Conservation (phyloP, 2,113 vertebrate genomes). For the Leptobrachium ailaonicum region DNA sequence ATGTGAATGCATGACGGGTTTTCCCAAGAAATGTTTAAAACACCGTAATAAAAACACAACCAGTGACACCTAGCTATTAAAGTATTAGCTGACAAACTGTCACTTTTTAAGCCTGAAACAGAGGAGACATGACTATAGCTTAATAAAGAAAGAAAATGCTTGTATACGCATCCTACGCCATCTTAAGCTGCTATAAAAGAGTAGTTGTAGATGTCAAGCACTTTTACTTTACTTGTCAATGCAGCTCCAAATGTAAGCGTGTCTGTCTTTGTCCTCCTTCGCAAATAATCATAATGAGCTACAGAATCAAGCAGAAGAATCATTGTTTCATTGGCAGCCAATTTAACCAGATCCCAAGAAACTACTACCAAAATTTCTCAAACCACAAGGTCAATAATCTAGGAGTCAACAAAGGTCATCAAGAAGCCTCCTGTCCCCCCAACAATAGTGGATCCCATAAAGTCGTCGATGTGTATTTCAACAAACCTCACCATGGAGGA, state of each 20-base stretch:
- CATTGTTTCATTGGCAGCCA: background rate
- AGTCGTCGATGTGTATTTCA: background rate
- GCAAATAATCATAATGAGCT: background rate
- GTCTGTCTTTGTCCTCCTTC: background rate
- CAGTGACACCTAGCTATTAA: too few relatives aligned
- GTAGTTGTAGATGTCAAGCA: background rate
- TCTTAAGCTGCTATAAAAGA: conserved; percentile 25
- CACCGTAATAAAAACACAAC: too few relatives aligned
- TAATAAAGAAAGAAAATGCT: conserved; percentile 3
- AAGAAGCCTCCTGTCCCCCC: background rate
- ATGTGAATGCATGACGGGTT: too few relatives aligned
- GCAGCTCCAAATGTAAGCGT: background rate
- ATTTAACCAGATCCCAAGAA: background rate
- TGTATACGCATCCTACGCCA: conserved; percentile 7
- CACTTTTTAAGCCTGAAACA: too few relatives aligned
- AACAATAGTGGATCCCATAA: background rate
- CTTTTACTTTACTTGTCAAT: background rate
- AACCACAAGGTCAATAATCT: background rate
- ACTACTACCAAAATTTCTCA: background rate
- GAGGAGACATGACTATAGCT: background rate
- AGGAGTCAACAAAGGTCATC: conserved; percentile 9
- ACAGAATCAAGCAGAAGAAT: background rate
- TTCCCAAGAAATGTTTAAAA: too few relatives aligned
- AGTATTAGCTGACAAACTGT: too few relatives aligned
- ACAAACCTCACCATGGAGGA: background rate